These are phyloP conservation scores for Pseudomyrmex concolor DNA, from an alignment of 1,140 invertebrate genomes.

Conservation along the genomic window DNA sequence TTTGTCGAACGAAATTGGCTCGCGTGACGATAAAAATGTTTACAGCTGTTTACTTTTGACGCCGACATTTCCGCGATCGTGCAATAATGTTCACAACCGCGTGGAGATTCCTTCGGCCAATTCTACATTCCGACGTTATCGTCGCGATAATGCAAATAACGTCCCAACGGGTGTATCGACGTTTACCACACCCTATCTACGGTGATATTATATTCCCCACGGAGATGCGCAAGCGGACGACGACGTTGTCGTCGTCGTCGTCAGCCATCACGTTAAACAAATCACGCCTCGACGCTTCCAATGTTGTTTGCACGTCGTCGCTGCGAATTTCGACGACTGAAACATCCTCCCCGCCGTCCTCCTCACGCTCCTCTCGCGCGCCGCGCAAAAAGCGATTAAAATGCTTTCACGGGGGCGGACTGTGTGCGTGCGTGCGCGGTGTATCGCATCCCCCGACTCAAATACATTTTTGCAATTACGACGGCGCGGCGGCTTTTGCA, in stretches of 20 bases:
- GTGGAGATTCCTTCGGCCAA: not conserved
- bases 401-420: conserved; percentile 23
- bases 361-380: not conserved
- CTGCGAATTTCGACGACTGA: conserved; percentile 18
- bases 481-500: conserved; percentile 1
- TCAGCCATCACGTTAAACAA: conserved; percentile 31
- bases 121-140: not conserved
- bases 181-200: too few relatives aligned
- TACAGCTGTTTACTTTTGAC: not conserved
- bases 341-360: conserved; percentile 7
- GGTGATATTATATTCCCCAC: too few relatives aligned
- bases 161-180: not conserved
- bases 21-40: conserved; percentile 44
- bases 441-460: conserved; percentile 11
- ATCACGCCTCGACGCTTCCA: not conserved
- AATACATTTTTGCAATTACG: conserved; percentile 50
- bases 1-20: conserved; percentile 11
- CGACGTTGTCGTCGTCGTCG: not conserved
- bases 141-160: not conserved
- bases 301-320: conserved; percentile 21
- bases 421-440: not conserved
- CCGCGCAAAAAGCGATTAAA: conserved; percentile 48
- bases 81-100: too few relatives aligned
- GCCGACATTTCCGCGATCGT: not conserved
- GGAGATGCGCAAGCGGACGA: not conserved